Base-by-base conservation (phyloP, 2,888 invertebrate genomes). In the Tromatobia lineatoria region DNA sequence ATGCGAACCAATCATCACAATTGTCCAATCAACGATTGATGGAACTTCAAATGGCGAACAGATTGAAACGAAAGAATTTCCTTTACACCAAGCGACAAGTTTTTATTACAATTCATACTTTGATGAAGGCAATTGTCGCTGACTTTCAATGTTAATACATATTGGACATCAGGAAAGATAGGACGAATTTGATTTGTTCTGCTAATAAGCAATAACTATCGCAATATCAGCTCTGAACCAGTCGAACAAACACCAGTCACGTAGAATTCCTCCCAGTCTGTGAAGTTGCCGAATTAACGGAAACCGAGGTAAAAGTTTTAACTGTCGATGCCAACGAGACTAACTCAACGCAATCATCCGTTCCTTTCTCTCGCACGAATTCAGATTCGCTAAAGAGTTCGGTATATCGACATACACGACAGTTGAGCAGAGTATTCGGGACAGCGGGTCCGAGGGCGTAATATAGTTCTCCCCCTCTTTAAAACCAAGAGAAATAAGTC, bases 271-370 rank as follows among this genome's bases (percentile, higher is more conserved):
- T 18, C 29, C 23, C 47, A 77, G 15, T 50, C 54, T 18, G 61
- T 29, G 42, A 18, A 13, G 38, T 76, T 66, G 69, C 18, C 20
- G 61, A 84, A 61, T 79, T 77, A 66, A 42, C 70, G 73, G 50
- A 79, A 79, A 79, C 25, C 54, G 70, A 66, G 47, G 74, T 50
- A 85, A 85, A 85, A 83, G 57, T 87, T 87, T 85, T 80, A 42
- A 75, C 50, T 20, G 67, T 45, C 76, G 80, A 85, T 86, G 87
- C 87, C 86, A 87, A 87, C 85, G 86, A 47, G 80, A 81, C 81
- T 64, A 74, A 78, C 73, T 78, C 54, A 81, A 78, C 78, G 77
- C 42, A 29, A 34, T 61, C 42, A 15, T 69, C 20, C 70, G 38
- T 67, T 66, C 69, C 42, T 75, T 80, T 52, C 52, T 79, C 73